Evolutionary conservation across 2,888 invertebrate species (phyloP).

Genomic region (Scaptomyza polygonia): DNA sequence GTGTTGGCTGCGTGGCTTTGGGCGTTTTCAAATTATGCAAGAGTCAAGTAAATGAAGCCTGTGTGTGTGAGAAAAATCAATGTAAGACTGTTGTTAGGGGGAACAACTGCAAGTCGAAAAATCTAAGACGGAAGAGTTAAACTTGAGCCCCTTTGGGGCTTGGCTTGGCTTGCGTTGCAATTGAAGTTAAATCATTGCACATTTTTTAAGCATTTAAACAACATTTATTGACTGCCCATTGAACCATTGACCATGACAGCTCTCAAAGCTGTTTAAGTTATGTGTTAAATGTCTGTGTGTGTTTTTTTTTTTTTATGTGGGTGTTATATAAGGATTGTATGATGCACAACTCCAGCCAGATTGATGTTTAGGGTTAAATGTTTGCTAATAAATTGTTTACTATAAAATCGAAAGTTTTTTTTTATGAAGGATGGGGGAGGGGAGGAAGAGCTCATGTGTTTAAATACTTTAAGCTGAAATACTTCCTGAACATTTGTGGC

Average conservation of each 20-base stretch:
- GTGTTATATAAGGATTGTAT: constrained; percentile 21
- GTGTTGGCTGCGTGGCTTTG: constrained; percentile 45
- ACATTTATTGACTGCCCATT: constrained; percentile 40
- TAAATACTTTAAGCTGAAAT: neutral
- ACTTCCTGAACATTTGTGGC: neutral
- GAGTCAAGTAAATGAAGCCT: constrained; percentile 23
- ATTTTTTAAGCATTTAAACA: constrained; percentile 9
- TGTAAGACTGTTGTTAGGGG: neutral
- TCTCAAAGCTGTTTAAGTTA: constrained; percentile 23
- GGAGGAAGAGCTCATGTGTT: too few relatives aligned
- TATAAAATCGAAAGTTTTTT: neutral
- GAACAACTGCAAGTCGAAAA: constrained; percentile 5
- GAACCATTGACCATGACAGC: constrained; percentile 71
- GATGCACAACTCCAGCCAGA: constrained; percentile 4
- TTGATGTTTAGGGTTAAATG: neutral
- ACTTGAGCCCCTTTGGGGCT: constrained; percentile 43
- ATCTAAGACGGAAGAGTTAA: constrained; percentile 70
- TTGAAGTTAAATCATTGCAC: too few relatives aligned
- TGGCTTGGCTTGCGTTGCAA: too few relatives aligned
- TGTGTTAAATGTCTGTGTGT: too few relatives aligned
- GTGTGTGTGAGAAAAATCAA: constrained; percentile 23
- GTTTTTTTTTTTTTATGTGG: constrained; percentile 9
- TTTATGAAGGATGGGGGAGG: too few relatives aligned
- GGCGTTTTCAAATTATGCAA: constrained; percentile 47
- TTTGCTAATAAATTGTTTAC: neutral